These are phyloP conservation scores for Zaprionus camerounensis DNA, from an alignment of 1,140 invertebrate species.

Conservation along the genomic window DNA sequence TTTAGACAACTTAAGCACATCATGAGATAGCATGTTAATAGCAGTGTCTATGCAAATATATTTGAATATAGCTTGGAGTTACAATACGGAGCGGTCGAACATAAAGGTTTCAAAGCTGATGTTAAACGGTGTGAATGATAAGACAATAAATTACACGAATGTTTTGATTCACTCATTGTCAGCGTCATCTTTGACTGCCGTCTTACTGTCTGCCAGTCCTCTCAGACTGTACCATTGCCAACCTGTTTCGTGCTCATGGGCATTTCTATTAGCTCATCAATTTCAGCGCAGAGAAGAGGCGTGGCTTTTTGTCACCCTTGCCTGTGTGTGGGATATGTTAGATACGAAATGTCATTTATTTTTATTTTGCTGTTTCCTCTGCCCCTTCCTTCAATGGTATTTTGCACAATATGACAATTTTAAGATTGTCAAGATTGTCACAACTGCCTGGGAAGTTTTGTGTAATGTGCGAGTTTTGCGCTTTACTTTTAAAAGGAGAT, in stretches of 20 bases:
- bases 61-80: background rate
- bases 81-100: background rate
- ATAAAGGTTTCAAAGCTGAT: slow-evolving; percentile 4
- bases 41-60: slow-evolving; percentile 33
- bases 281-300: slow-evolving; percentile 12
- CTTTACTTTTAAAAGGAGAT: slow-evolving; percentile 7
- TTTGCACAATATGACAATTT: slow-evolving; percentile 33
- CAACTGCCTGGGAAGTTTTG: slow-evolving; percentile 15
- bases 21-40: slow-evolving; percentile 11
- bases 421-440: slow-evolving; percentile 25
- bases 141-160: slow-evolving; percentile 21
- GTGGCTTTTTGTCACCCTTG: background rate
- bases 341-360: slow-evolving; percentile 11
- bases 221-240: slow-evolving; percentile 6
- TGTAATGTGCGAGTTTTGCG: slow-evolving; percentile 22
- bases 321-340: slow-evolving; percentile 8
- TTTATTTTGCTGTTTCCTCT: background rate
- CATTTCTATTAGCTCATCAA: slow-evolving; percentile 38
- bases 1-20: background rate
- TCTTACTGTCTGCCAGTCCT: slow-evolving; percentile 23
- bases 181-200: slow-evolving; percentile 6
- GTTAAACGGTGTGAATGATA: slow-evolving; percentile 5
- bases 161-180: slow-evolving; percentile 25
- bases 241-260: slow-evolving; percentile 39
- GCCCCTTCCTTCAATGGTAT: background rate